Percentiles rank a stretch among this genome's conserved stretches.
Conservation (phyloP, 2,888 invertebrate genomes). For the Atrina japonica region DNA sequence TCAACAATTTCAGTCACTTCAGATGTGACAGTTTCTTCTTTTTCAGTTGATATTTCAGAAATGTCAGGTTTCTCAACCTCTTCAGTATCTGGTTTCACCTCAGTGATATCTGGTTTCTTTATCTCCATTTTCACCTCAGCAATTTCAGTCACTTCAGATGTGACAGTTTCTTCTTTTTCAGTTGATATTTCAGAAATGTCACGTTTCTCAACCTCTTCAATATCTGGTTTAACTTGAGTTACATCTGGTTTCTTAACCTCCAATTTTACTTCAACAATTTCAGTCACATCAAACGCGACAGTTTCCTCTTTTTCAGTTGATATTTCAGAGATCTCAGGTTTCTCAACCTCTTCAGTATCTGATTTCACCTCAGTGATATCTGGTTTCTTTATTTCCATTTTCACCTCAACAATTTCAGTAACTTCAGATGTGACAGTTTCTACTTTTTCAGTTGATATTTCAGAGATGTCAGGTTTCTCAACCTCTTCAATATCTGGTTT, state of each 20-base stretch:
- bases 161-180: conserved; percentile 5
- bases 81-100: conserved; percentile 24
- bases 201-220: conserved; percentile 14
- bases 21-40: too few species aligned
- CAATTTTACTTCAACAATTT: conserved; percentile 22
- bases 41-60: too few species aligned
- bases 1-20: too few species aligned
- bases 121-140: conserved; percentile 8
- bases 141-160: conserved; percentile 18
- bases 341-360: conserved; percentile 34
- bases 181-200: background rate
- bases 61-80: conserved; percentile 5
- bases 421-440: conserved; percentile 7
- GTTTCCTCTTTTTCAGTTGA: conserved; percentile 4
- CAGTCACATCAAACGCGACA: background rate
- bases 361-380: conserved; percentile 27
- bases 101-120: conserved; percentile 5
- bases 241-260: conserved; percentile 20
- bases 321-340: conserved; percentile 19
- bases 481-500: conserved; percentile 8
- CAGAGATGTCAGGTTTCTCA: conserved; percentile 15
- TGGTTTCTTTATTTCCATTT: conserved; percentile 30
- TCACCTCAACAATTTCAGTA: conserved; percentile 27
- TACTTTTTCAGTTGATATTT: background rate
- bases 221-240: background rate